These are phyloP conservation scores for Chrysolina oricalcia DNA, from an alignment of 2,888 invertebrate species.

Conservation along the genomic window DNA sequence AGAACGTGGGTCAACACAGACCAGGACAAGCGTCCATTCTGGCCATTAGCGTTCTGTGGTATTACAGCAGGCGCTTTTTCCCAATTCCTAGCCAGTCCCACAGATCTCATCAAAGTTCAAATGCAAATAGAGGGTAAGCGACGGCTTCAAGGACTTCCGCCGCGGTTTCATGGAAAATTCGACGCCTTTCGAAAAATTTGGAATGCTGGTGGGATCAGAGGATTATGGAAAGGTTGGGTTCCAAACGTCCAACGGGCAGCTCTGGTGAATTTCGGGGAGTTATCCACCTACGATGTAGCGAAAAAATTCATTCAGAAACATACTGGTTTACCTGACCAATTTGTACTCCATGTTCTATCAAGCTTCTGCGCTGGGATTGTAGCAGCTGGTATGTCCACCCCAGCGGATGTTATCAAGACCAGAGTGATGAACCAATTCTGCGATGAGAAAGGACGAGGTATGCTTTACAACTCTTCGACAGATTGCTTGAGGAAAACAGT, in stretches of 20 bases:
- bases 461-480: constrained; percentile 86
- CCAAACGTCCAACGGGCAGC: constrained; percentile 91
- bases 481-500: constrained; percentile 92
- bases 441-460: constrained; percentile 77
- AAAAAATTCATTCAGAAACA: constrained; percentile 85
- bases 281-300: constrained; percentile 91
- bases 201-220: constrained; percentile 82
- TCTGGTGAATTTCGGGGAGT: constrained; percentile 86
- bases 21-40: constrained; percentile 80
- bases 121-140: constrained; percentile 94
- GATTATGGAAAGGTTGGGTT: constrained; percentile 89
- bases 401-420: constrained; percentile 94
- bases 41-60: constrained; percentile 80
- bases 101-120: constrained; percentile 95
- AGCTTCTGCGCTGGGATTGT: constrained; percentile 89
- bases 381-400: constrained; percentile 90
- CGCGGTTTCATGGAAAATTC: constrained; percentile 83
- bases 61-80: constrained; percentile 88
- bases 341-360: constrained; percentile 82
- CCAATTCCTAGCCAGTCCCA: constrained; percentile 92
- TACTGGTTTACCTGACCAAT: constrained; percentile 78
- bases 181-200: constrained; percentile 86
- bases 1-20: constrained; percentile 78
- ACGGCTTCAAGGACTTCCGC: constrained; percentile 84
- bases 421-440: constrained; percentile 94